These are phyloP conservation scores for Nipponia nippon DNA, from an alignment of 2,113 vertebrate genomes.

Conservation along the genomic window DNA sequence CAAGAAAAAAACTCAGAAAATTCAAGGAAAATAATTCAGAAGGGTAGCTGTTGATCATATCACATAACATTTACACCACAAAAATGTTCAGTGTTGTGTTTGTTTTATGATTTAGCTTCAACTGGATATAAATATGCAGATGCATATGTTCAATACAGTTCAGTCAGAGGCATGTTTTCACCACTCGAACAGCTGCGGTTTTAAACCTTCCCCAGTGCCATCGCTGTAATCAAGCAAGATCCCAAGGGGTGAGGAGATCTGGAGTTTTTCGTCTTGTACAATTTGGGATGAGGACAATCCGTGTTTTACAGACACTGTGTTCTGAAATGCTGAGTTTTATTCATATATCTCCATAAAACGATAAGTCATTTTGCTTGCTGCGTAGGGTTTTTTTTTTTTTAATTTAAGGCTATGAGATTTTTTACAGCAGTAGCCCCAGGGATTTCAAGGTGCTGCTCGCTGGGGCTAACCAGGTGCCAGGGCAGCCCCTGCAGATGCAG, in stretches of 20 bases:
- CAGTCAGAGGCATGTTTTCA: background rate
- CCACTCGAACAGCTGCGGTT: background rate
- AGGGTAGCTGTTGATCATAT: conserved; percentile 14
- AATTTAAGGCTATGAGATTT: background rate
- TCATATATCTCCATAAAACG: background rate
- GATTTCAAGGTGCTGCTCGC: background rate
- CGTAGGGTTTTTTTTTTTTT: no score
- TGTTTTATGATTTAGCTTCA: conserved; percentile 32
- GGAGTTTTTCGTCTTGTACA: background rate
- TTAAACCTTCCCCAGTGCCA: background rate
- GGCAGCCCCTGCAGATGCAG: fast-evolving
- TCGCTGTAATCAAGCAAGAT: background rate
- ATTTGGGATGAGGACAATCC: background rate
- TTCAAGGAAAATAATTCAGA: background rate
- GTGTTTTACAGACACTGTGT: fast-evolving
- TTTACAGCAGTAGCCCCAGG: background rate
- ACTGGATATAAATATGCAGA: background rate
- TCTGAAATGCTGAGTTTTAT: background rate
- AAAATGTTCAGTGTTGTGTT: background rate
- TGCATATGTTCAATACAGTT: background rate
- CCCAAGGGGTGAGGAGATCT: background rate
- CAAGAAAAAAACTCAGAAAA: background rate
- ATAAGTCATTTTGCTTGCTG: background rate
- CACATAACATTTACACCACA: background rate
- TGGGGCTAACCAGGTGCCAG: background rate